Evolutionary conservation across 2,888 invertebrate species (phyloP), one percentile per base, ranked within the genome.

Genomic region (Fissipunctia ypsillon): DNA sequence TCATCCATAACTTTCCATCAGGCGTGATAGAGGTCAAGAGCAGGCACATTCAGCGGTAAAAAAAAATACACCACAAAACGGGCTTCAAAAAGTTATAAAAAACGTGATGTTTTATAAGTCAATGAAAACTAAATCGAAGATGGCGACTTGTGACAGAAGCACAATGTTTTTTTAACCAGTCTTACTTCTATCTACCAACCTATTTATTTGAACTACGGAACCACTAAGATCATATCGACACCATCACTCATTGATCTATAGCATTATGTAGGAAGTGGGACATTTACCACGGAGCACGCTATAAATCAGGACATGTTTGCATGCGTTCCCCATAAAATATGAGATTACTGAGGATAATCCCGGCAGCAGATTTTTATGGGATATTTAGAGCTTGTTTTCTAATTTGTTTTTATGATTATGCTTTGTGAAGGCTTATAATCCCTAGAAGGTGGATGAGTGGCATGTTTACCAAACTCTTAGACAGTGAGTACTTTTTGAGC

Each of bases 241-340:
- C 77, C 87, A 89, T 90, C 87, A 87, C 80, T 89, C 89, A 90
- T 84, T 79, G 81, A 88, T 86, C 83, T 82, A 85, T 81, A 84
- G 71, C 76, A 84, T 84, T 76, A 76, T 72, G 41, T 69, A 75
- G 74, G 67, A 75, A 87, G 64, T 69, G 70, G 80, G 65, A 73
- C 76, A 68, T 73, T 70, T 43, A 73, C 79, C 69, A 79, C 78
- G 61, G 54, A 74, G 59, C 75, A 43, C 56, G 78, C 77, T 82
- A 92, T 93, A 93, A 92, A 92, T 92, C 92, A 92, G 88, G 79
- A 84, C 84, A 87, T 85, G 82, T 87, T 89, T 86, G 85, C 81
- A 81, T 84, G 77, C 66, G 87, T 71, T 87, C 71, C 75, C 91
- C 90, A 92, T 88, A 86, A 87, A 88, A 88, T 83, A 80, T 48